These are phyloP conservation scores for Danionella cerebrum DNA, from an alignment of 2,113 vertebrate species.

Conservation along the genomic window DNA sequence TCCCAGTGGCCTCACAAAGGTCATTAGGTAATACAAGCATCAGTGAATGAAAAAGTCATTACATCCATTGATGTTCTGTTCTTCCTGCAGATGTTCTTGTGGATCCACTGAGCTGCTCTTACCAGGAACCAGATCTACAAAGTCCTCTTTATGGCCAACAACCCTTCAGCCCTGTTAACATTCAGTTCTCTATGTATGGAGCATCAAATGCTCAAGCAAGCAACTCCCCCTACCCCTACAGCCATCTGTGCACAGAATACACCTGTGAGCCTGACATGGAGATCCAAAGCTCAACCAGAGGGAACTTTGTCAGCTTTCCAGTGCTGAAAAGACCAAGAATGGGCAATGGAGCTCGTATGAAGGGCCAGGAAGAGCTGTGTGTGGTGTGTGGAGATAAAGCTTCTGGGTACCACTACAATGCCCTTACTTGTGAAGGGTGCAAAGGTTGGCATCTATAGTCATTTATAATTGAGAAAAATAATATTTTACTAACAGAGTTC, in stretches of 20 bases:
- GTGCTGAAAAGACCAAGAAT: constrained; percentile 65
- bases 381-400: constrained; percentile 91
- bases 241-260: constrained; percentile 59
- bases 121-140: constrained; percentile 78
- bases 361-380: constrained; percentile 84
- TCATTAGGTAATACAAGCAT: constrained; percentile 40
- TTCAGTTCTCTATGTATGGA: constrained; percentile 69
- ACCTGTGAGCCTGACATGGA: constrained; percentile 39
- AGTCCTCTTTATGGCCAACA: constrained; percentile 72
- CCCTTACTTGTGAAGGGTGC: constrained; percentile 90
- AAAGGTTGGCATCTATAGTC: no score
- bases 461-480: no score
- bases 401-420: constrained; percentile 91
- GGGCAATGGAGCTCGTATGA: constrained; percentile 61
- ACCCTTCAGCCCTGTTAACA: constrained; percentile 57
- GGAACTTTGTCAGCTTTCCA: constrained; percentile 46
- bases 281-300: constrained; percentile 48
- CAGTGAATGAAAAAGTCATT: constrained; percentile 18
- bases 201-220: constrained; percentile 64
- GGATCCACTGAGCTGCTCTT: constrained; percentile 77
- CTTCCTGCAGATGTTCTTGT: constrained; percentile 71
- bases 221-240: constrained; percentile 64
- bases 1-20: constrained; percentile 48
- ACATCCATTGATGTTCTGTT: background rate
- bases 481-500: no score